Evolutionary conservation across 2,113 vertebrate genomes (phyloP), one percentile per base, ranked within the genome.

Genomic region (Diphyllodes magnificus): DNA sequence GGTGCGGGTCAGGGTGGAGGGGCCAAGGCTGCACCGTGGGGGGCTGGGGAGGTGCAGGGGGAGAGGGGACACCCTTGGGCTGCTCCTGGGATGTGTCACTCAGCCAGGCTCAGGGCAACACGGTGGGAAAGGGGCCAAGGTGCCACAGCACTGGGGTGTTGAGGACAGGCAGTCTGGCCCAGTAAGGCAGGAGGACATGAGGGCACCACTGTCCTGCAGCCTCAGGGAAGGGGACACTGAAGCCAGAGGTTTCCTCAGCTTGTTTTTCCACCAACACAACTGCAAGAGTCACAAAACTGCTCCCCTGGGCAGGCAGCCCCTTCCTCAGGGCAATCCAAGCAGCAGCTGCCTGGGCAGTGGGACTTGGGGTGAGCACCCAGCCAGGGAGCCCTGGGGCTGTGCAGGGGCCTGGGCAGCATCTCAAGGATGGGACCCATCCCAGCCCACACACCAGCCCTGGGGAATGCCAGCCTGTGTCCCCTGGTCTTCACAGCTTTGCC

Each of bases 1-100:
- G 12, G 51, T 17, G 49, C 0, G 1, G 31, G 66, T 15, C 7
- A 23, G 66, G 61, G 15, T 21, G 19, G 51, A 82, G 37, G 59
- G 40, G n/a, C 7, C 1, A 1, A 59, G n/a, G 15, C 63, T n/a
- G 44, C 61, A 19, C 4, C 0, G 0, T 40, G 63, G 18, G 16
- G 8, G 40, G 7, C 7, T 72, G 82, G 27, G 60, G 23, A n/a
- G 11, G 16, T 13, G 40, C 9, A 5, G 13, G 24, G 28, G 45
- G 6, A 45, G 12, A 72, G 53, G 17, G 65, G 65, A 37, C 0
- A 8, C 21, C 54, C 45, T 61, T 42, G 37, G 42, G 17, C 49
- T 65, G 64, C 30, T 60, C 60, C 54, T 73, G 73, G 24, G 42
- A 2, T 8, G 8, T 47, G 65, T 57, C 4, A 2, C 53, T 19